A percentile compares a stretch with the other conserved stretches of the same genome.
These are phyloP conservation scores for Drosophila pegasa DNA, from an alignment of 2,888 invertebrate species.

Conservation along the genomic window DNA sequence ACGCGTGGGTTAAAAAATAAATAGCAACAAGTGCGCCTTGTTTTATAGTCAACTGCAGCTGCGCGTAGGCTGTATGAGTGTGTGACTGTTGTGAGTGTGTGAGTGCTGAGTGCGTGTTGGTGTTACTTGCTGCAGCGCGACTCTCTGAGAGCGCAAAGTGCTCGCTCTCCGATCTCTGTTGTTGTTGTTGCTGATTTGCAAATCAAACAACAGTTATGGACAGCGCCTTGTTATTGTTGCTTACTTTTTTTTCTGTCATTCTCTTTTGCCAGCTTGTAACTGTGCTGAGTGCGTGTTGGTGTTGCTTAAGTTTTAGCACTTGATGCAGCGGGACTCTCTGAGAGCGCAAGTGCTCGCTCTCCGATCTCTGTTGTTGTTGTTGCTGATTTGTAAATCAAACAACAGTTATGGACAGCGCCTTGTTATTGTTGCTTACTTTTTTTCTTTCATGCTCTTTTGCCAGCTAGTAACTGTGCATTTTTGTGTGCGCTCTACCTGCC, in stretches of 20 bases:
- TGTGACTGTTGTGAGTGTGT: background rate
- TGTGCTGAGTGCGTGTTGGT: background rate
- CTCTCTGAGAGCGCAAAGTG: constrained; percentile 6
- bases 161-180: background rate
- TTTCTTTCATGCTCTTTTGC: background rate
- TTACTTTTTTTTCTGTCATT: no score
- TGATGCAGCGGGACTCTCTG: background rate
- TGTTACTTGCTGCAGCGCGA: background rate
- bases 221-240: background rate
- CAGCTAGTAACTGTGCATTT: background rate
- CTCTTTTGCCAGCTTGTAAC: background rate
- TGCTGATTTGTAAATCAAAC: constrained; percentile 9
- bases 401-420: background rate
- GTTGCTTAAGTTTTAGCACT: no score
- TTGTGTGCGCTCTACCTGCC: background rate
- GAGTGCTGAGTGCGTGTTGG: background rate
- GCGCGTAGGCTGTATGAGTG: background rate
- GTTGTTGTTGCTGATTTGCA: constrained; percentile 8
- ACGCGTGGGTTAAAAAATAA: background rate
- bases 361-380: constrained; percentile 1
- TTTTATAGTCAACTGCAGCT: background rate
- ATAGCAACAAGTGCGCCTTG: background rate
- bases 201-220: background rate
- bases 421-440: no score
- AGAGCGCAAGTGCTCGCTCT: constrained; percentile 1